Conservation (phyloP, 2,797 vertebrate species). For the Coregonus suidteri region DNA sequence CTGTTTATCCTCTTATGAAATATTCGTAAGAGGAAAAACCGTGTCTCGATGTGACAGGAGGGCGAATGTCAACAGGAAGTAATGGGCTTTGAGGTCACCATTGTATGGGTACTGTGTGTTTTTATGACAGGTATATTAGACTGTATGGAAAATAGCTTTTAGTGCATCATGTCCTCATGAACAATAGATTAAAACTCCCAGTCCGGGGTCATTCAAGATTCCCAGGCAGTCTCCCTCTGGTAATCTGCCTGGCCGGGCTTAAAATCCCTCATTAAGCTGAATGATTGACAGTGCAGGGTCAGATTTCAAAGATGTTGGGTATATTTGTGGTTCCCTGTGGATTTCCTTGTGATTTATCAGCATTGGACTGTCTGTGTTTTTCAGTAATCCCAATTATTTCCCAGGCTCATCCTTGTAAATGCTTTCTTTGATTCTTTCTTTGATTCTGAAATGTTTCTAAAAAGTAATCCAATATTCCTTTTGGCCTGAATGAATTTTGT, state of each 20-base stretch:
- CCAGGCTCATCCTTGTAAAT: background rate
- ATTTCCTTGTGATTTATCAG: background rate
- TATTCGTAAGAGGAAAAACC: constrained; percentile 22
- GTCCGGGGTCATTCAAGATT: constrained; percentile 44
- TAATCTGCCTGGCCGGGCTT: constrained; percentile 62
- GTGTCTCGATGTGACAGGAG: background rate
- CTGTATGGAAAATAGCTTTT: constrained; percentile 24
- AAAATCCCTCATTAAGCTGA: constrained; percentile 65
- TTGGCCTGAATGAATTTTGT: background rate
- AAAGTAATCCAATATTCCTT: background rate
- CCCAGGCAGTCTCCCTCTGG: constrained; percentile 29
- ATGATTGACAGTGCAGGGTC: constrained; percentile 63
- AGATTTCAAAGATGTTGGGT: constrained; percentile 34
- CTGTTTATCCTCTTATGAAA: constrained; percentile 51
- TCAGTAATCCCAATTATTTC: background rate
- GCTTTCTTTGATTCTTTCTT: background rate
- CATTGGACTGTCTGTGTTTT: background rate
- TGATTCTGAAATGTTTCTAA: background rate
- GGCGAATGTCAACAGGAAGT: constrained; percentile 28
- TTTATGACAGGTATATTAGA: constrained; percentile 43
- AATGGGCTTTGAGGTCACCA: constrained; percentile 43
- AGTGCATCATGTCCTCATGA: constrained; percentile 28
- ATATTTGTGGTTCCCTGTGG: background rate
- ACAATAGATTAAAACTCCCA: constrained; percentile 47
- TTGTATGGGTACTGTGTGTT: constrained; percentile 40